Percentiles rank a stretch among this genome's conserved stretches.
Conservation (phyloP, 92 coral and sea anemone genomes). For the Phenganax marumi region DNA sequence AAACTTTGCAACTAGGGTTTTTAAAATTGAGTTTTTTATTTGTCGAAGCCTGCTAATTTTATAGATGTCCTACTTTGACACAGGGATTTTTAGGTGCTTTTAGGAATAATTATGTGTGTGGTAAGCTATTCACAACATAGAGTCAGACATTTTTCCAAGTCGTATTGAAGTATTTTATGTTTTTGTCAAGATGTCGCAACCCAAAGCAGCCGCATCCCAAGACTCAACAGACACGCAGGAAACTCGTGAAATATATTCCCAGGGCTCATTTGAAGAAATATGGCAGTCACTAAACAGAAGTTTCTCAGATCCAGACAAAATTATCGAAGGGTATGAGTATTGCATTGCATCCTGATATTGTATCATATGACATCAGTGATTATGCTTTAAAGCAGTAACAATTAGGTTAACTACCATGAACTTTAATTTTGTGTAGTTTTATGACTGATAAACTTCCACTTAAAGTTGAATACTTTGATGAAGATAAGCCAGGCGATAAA, state of each 20-base stretch:
- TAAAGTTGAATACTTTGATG: conserved; percentile 2
- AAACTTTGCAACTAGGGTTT: too few species aligned
- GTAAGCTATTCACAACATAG: not conserved
- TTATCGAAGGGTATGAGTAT: conserved; percentile 14
- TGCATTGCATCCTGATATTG: not conserved
- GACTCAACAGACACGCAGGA: conserved; percentile 10
- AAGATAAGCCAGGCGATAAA: not conserved
- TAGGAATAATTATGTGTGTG: not conserved
- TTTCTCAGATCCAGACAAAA: conserved; percentile 27
- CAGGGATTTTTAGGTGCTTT: too few species aligned
- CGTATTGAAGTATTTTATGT: not conserved
- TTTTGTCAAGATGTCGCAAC: conserved; percentile 30
- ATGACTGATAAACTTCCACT: conserved; percentile 25
- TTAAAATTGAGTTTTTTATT: too few species aligned
- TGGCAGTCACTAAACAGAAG: conserved; percentile 30
- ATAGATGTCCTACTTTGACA: too few species aligned
- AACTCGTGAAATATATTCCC: conserved; percentile 27
- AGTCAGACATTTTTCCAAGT: not conserved
- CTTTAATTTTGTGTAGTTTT: conserved; percentile 9
- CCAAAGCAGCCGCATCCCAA: conserved; percentile 15
- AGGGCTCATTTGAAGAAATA: conserved; percentile 39
- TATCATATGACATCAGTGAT: not conserved
- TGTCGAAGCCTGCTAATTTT: too few species aligned
- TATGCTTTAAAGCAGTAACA: not conserved
- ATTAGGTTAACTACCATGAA: not conserved